Evolutionary conservation across 2,113 vertebrate species (phyloP).

Genomic region (Micronisus gabar): DNA sequence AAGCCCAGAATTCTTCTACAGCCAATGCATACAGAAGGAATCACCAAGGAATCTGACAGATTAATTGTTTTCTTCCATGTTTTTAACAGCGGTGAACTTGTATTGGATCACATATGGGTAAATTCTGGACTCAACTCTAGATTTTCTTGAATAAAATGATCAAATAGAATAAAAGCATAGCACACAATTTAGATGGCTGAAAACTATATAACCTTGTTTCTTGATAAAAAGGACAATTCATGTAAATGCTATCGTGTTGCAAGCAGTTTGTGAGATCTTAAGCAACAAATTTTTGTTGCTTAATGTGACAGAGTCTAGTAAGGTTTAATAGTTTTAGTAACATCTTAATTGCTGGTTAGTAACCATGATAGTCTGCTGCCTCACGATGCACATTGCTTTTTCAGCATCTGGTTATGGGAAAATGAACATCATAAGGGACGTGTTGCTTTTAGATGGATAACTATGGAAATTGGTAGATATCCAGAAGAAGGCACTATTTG

Average conservation of each 20-base stretch:
- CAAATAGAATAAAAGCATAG: neutral
- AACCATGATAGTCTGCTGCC: neutral
- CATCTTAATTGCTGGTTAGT: neutral
- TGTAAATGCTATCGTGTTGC: neutral
- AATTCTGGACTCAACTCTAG: neutral
- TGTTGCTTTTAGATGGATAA: neutral
- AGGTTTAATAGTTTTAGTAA: neutral
- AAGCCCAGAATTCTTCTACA: neutral
- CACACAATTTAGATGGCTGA: neutral
- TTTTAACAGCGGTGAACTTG: neutral
- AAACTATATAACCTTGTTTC: neutral
- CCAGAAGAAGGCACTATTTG: neutral
- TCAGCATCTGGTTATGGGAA: neutral
- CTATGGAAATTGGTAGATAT: neutral
- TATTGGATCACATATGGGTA: neutral
- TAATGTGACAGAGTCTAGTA: neutral
- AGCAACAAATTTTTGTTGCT: neutral
- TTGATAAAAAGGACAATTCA: neutral
- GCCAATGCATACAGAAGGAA: neutral
- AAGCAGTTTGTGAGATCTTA: neutral
- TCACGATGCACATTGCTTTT: neutral
- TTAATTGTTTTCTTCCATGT: neutral
- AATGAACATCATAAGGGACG: accelerated
- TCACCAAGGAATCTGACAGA: neutral
- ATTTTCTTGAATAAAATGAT: neutral